Evolutionary conservation across 1,140 invertebrate species (phyloP), one percentile per base, ranked within the genome.

Genomic region (Batillaria attramentaria): DNA sequence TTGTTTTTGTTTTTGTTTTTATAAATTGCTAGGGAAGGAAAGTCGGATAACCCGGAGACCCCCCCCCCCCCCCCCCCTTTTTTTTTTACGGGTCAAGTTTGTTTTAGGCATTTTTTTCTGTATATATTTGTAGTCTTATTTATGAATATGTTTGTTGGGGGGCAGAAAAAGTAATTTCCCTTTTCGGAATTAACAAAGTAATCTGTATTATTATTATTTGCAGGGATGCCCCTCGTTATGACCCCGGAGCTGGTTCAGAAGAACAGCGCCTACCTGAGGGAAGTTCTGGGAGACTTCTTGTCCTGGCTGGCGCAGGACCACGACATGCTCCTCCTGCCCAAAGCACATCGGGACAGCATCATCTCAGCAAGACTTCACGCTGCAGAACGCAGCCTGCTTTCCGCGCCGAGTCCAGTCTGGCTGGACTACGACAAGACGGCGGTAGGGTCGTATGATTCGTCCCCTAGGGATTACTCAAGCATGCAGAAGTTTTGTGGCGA

Each of bases 241-340:
- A 33, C 42, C 37, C 31, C 72, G 31, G 31, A n/a, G 2, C 33
- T 0, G 39, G 3, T 3, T 35, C 72, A 41, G 60, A 83, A 83
- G 62, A 74, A 78, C 57, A 57, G 66, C 3, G 60, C 46, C 37
- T 54, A 80, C 54, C 28, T 83, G 28, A 76, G 79, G 3, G 81
- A 83, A 42, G 46, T 83, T 39, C 79, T 83, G 35, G 81, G 81
- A 24, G 81, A 83, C 73, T 83, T 83, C 73, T 77, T 83, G 54
- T 83, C 81, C 18, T 83, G 81, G 81, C 73, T 83, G 57, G 80
- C 81, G 24, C 65, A 80, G 18, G 81, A 83, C 42, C 69, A 83
- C 54, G 77, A 83, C 62, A 28, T 77, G 33, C 54, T 62, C 24
- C 57, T 62, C 57, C n/a, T 75, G 43, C 50, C 50, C 35, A 24